Conservation (phyloP, 2,797 vertebrate species). For the Gymnoscopelus microlampas region DNA sequence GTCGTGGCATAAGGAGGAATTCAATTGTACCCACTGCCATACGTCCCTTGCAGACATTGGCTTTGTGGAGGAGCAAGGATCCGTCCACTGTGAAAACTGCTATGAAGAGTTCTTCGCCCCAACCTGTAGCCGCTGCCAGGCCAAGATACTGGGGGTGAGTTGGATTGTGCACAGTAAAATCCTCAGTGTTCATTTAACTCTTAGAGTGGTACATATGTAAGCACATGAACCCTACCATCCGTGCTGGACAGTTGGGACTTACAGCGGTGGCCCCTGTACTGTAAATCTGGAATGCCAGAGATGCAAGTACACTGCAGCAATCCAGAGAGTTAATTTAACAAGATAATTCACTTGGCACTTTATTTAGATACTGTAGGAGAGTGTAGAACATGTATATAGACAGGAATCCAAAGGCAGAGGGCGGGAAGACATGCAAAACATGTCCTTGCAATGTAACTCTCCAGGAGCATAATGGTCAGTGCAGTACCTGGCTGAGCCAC, state of each 20-base stretch:
- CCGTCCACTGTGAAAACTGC: conserved; percentile 92
- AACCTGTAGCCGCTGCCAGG: conserved; percentile 90
- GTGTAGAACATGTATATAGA: too few relatives aligned
- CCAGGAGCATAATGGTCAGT: too few relatives aligned
- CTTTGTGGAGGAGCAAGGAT: conserved; percentile 93
- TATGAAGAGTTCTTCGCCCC: conserved; percentile 98
- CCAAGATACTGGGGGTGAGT: conserved; percentile 96
- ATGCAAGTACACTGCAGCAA: background rate
- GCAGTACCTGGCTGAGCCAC: too few relatives aligned
- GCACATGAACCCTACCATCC: too few relatives aligned
- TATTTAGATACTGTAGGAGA: too few relatives aligned
- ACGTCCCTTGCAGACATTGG: conserved; percentile 91
- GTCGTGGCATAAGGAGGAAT: conserved; percentile 99
- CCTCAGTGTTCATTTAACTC: background rate
- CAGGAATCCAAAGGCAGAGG: too few relatives aligned
- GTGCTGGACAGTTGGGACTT: background rate
- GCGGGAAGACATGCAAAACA: too few relatives aligned
- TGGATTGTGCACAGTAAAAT: background rate
- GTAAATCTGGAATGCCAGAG: background rate
- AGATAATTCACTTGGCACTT: too few relatives aligned
- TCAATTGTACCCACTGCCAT: conserved; percentile 92
- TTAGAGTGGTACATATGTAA: background rate
- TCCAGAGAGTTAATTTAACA: too few relatives aligned
- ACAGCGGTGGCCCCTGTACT: background rate
- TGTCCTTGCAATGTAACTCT: too few relatives aligned